Percentiles rank a stretch among this genome's conserved stretches.
Conservation (phyloP, 2,797 vertebrate species). For the Sphenodon punctatus region DNA sequence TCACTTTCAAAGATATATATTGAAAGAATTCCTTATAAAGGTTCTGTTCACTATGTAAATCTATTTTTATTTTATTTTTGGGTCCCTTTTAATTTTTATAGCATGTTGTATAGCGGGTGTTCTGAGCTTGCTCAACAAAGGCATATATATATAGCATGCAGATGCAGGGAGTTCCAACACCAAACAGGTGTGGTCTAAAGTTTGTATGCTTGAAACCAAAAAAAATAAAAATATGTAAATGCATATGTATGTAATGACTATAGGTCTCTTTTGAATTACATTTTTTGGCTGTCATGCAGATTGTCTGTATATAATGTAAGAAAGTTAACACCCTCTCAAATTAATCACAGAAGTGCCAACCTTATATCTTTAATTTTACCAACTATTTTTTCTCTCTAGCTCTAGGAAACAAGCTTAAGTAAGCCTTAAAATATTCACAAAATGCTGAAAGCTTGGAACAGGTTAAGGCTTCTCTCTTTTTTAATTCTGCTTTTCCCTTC, state of each 20-base stretch:
- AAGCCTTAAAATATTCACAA: slow-evolving; percentile 77
- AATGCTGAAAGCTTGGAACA: slow-evolving; percentile 60
- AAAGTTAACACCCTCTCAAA: slow-evolving; percentile 71
- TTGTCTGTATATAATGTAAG: slow-evolving; percentile 70
- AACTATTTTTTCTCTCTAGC: slow-evolving; percentile 53
- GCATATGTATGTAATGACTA: slow-evolving; percentile 63
- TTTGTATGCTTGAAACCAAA: slow-evolving; percentile 79
- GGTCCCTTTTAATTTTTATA: slow-evolving; percentile 69
- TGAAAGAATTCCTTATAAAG: slow-evolving; percentile 71
- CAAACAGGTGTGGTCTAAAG: slow-evolving; percentile 66
- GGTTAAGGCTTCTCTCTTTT: slow-evolving; percentile 40
- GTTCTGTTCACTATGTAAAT: slow-evolving; percentile 70
- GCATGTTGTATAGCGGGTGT: slow-evolving; percentile 80
- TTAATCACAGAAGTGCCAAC: slow-evolving; percentile 82
- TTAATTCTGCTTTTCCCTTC: neutral
- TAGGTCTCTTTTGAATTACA: slow-evolving; percentile 63
- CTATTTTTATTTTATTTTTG: slow-evolving; percentile 58
- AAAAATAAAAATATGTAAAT: slow-evolving; percentile 70
- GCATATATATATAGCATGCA: slow-evolving; percentile 65
- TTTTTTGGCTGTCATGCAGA: slow-evolving; percentile 64
- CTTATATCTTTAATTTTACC: slow-evolving; percentile 60
- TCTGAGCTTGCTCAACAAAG: slow-evolving; percentile 80
- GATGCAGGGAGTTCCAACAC: slow-evolving; percentile 71
- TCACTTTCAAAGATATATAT: slow-evolving; percentile 79
- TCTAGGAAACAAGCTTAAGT: slow-evolving; percentile 61